Evolutionary conservation across 2,113 vertebrate genomes (phyloP), one percentile per base, ranked within the genome.

Genomic region (Microtus oregoni): DNA sequence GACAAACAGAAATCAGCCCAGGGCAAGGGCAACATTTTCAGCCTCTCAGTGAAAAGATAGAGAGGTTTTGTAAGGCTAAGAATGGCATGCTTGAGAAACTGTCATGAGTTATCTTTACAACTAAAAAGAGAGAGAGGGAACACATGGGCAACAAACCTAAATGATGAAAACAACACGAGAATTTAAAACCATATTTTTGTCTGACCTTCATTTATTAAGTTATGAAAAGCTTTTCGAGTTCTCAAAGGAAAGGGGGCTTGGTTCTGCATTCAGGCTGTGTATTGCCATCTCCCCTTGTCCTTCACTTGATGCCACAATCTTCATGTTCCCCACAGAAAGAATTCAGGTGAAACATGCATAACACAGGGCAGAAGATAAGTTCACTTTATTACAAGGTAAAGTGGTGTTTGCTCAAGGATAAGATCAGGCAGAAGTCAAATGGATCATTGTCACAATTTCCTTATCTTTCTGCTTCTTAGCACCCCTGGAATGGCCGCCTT

Each of bases 261-360:
- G 76, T 0, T 0, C 5, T 22, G 35, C 9, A 55, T 22, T 20
- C 50, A 35, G 5, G 5, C 1, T 81, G 7, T 7, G 4, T 58
- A 3, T 11, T 24, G 3, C 15, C 3, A 20, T n/a, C 19, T 55
- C 10, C 11, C 24, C 24, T 5, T 38, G 79, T 3, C n/a, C 79
- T 61, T 61, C 35, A 19, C 22, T 38, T 61, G 55, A 12, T 24
- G 12, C n/a, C 55, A 11, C 10, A n/a, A 22, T 38, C 79, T 82
- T 82, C 35, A 4, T 61, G 12, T 26, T 41, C 0, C 61, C 22
- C 7, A 61, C 61, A 61, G 52, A 41, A 82, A 82, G 3, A 14
- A 7, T 38, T 82, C 55, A 58, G 79, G n/a, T 8, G 52, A 61
- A 14, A 3, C 35, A 22, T 81, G 5, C 78, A 81, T 4, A 55